Conservation (phyloP, 2,888 invertebrate genomes). For the Dimorphilus gyrociliatus region DNA sequence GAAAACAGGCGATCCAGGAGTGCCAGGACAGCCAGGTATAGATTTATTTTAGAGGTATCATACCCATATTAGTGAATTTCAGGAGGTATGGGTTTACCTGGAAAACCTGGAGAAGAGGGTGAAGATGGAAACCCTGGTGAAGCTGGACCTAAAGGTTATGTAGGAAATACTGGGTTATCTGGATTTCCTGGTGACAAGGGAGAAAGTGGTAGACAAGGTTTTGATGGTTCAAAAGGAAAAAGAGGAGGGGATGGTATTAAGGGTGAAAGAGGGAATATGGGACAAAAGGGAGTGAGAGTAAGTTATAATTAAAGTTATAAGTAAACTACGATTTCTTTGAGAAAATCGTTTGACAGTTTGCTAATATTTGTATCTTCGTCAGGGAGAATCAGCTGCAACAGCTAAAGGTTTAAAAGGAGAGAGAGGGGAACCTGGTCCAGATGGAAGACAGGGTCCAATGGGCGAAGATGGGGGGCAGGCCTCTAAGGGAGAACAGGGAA, state of each 20-base stretch:
- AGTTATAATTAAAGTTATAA: too few relatives aligned
- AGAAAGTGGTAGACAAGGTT: constrained; percentile 14
- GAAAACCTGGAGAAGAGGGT: constrained; percentile 4
- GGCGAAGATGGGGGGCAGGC: not conserved
- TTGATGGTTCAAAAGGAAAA: constrained; percentile 10
- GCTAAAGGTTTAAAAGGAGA: constrained; percentile 1
- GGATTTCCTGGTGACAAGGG: constrained; percentile 21
- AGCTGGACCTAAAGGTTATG: constrained; percentile 37
- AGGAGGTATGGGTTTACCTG: not conserved
- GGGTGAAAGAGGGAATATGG: too few relatives aligned
- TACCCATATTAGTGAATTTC: not conserved
- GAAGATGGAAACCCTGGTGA: constrained; percentile 3
- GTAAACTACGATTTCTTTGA: too few relatives aligned
- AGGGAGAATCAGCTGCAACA: not conserved
- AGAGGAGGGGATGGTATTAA: constrained; percentile 14
- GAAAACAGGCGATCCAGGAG: constrained; percentile 8
- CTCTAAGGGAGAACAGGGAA: not conserved
- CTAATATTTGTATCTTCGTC: not conserved
- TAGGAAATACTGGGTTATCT: not conserved
- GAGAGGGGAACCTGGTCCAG: constrained; percentile 1
- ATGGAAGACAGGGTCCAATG: constrained; percentile 3
- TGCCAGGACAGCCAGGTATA: constrained; percentile 4
- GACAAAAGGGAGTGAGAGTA: too few relatives aligned
- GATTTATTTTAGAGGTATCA: not conserved
- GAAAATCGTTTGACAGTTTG: not conserved